Percentiles rank a stretch among this genome's conserved stretches.
These are phyloP conservation scores for Actinia tenebrosa DNA, from an alignment of 64 coral and sea anemone species.

Conservation along the genomic window DNA sequence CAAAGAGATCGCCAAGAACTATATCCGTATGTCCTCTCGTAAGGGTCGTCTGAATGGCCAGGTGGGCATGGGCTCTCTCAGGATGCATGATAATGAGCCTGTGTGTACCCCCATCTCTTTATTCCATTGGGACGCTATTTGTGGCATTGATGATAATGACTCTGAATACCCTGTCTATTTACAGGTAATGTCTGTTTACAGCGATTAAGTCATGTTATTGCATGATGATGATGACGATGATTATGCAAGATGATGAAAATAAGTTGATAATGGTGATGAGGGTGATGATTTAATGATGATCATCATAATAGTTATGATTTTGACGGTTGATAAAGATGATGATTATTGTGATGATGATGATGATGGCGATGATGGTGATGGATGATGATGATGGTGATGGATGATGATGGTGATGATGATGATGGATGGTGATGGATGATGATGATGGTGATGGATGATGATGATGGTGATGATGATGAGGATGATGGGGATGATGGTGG, in stretches of 20 bases:
- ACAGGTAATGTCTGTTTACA: constrained; percentile 30
- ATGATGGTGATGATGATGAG: background rate
- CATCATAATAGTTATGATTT: too few species aligned
- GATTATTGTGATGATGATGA: too few species aligned
- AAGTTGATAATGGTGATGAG: too few species aligned
- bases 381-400: too few species aligned
- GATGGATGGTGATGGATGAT: background rate
- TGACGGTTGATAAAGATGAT: too few species aligned
- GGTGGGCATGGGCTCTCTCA: constrained; percentile 66
- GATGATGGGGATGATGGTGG: background rate
- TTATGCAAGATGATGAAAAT: background rate
- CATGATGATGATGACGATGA: background rate
- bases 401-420: too few species aligned
- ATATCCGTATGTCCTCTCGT: constrained; percentile 65
- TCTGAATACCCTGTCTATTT: constrained; percentile 83
- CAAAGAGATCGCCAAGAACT: constrained; percentile 65
- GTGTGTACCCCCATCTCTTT: constrained; percentile 61
- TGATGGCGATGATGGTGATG: too few species aligned
- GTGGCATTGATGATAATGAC: constrained; percentile 67
- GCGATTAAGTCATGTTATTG: background rate
- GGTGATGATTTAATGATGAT: too few species aligned
- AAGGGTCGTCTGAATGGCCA: constrained; percentile 62
- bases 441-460: background rate
- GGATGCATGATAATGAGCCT: constrained; percentile 74
- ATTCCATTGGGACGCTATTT: constrained; percentile 94